These are phyloP conservation scores for Hestina assimilis DNA, from an alignment of 1,140 invertebrate genomes.

Conservation along the genomic window DNA sequence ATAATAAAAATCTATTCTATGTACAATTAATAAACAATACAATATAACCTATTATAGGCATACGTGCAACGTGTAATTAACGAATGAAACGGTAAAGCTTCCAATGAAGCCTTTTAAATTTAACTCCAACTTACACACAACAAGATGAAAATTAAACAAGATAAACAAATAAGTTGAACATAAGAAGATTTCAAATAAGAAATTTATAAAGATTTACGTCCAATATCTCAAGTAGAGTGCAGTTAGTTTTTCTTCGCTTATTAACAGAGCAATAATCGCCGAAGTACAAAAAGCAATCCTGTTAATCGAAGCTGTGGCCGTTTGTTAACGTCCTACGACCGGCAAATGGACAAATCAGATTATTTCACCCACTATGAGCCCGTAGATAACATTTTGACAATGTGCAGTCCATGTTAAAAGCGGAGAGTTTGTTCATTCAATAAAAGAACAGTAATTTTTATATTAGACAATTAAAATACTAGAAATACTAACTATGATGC, in stretches of 20 bases:
- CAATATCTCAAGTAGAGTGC: constrained; percentile 28
- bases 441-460: too few species aligned
- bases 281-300: constrained; percentile 70
- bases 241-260: constrained; percentile 33
- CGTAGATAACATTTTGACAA: constrained; percentile 62
- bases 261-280: constrained; percentile 50
- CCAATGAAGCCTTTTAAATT: too few species aligned
- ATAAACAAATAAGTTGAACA: too few species aligned
- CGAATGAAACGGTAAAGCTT: too few species aligned
- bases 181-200: constrained; percentile 13
- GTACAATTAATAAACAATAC: too few species aligned
- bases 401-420: constrained; percentile 3
- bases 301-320: constrained; percentile 67
- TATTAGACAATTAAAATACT: too few species aligned
- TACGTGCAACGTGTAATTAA: too few species aligned
- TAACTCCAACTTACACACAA: too few species aligned
- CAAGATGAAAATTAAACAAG: too few species aligned
- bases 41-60: too few species aligned
- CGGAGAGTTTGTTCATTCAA: constrained; percentile 6
- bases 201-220: constrained; percentile 32
- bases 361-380: constrained; percentile 75
- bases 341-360: constrained; percentile 77
- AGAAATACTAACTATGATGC: too few species aligned
- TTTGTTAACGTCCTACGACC: constrained; percentile 64
- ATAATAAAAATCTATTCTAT: too few species aligned